Evolutionary conservation across 92 coral and sea anemone species (phyloP), one percentile per base, ranked within the genome.

Genomic region (Montipora capitata): DNA sequence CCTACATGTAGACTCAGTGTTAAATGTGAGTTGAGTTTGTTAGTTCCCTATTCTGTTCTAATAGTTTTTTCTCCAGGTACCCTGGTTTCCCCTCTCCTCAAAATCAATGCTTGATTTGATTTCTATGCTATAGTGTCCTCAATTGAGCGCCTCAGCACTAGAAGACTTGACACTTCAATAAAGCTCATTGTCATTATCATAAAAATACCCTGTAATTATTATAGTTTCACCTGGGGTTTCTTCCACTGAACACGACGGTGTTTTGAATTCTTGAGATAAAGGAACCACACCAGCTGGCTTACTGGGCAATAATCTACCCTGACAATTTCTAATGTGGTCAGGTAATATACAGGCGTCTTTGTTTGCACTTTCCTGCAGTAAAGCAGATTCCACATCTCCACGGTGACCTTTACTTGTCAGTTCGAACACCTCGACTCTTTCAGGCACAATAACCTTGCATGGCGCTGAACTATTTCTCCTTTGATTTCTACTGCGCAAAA

Each of bases 401-500:
- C 8, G 56, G 65, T 54, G 85, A 40, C 18, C 54, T 9, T 68
- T 54, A 14, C 63, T 45, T 72, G 42, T 73, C 61, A 72, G 58
- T 42, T 83, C 59, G 61, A 57, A 72, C 42, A 83, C 80, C 35
- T 83, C 72, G 57, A 72, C 79, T 83, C 63, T 72, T 43, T 83
- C 80, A 7, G 79, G 5, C 72, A 72, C 62, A 1, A 44, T 72
- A 9, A 57, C 58, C 42, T 58, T 43, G 72, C 39, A 59, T 67
- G 95, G 88, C 12, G 93, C 93, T 11, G 98, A 91, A 69, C 94
- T 88, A 38, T 76, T 82, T 40, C 92, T 87, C 35, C 87, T 74
- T 65, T 91, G 93, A 69, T 87, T 66, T 65, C 94, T 86, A 61
- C 94, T 95, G 7, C 88, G 81, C n/a, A 95, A 49, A 15, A 88